Conservation (phyloP, 2,888 invertebrate genomes). For the Nemoura dubitans region DNA sequence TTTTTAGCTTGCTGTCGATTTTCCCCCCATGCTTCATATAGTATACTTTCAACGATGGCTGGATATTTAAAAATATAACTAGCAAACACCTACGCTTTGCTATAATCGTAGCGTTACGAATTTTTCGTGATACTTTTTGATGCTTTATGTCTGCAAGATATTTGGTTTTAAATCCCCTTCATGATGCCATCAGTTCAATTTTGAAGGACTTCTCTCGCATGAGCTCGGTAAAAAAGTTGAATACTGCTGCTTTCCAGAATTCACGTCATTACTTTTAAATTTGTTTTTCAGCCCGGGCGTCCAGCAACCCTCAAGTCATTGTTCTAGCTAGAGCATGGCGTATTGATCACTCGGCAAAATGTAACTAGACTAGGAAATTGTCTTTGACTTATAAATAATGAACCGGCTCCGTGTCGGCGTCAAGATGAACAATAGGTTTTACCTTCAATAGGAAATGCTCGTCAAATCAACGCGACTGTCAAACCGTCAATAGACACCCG, state of each 20-base stretch:
- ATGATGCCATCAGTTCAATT: background rate
- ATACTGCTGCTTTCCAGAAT: background rate
- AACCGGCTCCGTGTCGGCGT: background rate
- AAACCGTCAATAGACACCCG: background rate
- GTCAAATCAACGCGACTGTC: background rate
- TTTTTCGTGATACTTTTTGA: background rate
- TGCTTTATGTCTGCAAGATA: too few species aligned
- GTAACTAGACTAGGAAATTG: conserved; percentile 29
- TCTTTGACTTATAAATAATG: conserved; percentile 33
- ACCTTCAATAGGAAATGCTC: background rate
- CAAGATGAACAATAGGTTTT: background rate
- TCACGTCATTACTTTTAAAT: background rate
- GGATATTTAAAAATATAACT: background rate
- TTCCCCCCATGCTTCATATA: background rate
- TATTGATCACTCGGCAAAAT: conserved; percentile 26
- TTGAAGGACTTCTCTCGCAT: background rate
- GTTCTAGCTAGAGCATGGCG: background rate
- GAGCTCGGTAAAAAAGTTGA: background rate
- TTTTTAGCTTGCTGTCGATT: background rate
- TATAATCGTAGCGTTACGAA: background rate
- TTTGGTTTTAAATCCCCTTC: too few species aligned
- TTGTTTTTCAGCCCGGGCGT: background rate
- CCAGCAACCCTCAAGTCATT: background rate
- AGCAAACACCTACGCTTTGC: background rate
- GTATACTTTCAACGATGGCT: background rate